A percentile compares a stretch with the other conserved stretches of the same genome.
Conservation (phyloP, 2,113 vertebrate genomes). For the Saccopteryx bilineata region DNA sequence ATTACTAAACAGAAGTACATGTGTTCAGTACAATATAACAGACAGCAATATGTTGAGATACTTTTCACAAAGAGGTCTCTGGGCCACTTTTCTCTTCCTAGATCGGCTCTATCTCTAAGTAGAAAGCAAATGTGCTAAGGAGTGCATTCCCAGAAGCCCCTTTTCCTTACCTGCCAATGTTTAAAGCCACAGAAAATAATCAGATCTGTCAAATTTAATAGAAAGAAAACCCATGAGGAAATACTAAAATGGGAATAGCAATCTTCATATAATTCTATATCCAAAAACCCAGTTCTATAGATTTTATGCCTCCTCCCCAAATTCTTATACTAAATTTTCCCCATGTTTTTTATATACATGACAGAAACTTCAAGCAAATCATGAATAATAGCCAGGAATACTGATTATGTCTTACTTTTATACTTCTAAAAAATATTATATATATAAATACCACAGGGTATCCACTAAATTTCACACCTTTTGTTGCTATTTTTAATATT, state of each 20-base stretch:
- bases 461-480: neutral
- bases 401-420: neutral
- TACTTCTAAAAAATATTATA: neutral
- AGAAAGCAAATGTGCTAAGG: neutral
- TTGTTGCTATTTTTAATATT: slow-evolving; percentile 55
- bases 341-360: neutral
- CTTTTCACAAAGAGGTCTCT: slow-evolving; percentile 79
- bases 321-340: neutral
- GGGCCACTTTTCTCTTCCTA: slow-evolving; percentile 72
- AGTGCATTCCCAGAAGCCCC: neutral
- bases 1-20: slow-evolving; percentile 85
- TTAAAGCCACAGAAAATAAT: slow-evolving; percentile 41
- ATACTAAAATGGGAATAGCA: slow-evolving; percentile 18
- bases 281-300: neutral
- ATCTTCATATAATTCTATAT: neutral
- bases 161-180: neutral
- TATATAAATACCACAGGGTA: neutral
- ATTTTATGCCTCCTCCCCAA: neutral
- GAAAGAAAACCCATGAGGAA: neutral
- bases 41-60: slow-evolving; percentile 82
- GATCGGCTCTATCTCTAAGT: slow-evolving; percentile 62
- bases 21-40: slow-evolving; percentile 84
- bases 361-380: slow-evolving; percentile 32
- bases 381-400: slow-evolving; percentile 44
- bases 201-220: neutral